These are phyloP conservation scores for Sebastes minor DNA, from an alignment of 2,797 vertebrate species.

Conservation along the genomic window DNA sequence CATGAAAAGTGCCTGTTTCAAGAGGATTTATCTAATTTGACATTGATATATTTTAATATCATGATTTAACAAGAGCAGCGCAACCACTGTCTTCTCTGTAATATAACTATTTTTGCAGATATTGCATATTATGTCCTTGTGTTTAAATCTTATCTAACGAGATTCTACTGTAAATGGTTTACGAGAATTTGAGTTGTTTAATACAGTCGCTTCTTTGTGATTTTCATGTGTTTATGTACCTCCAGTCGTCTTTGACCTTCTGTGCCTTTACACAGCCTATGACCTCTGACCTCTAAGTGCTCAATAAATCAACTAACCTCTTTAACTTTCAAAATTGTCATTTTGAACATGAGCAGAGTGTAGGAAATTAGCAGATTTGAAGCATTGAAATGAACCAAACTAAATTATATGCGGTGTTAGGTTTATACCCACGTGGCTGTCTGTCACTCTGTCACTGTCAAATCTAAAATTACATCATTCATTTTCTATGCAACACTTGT, in stretches of 20 bases:
- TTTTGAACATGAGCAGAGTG: not conserved
- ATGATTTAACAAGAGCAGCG: not conserved
- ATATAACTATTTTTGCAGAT: not conserved
- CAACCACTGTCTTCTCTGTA: not conserved
- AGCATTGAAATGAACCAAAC: not conserved
- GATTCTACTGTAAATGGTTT: not conserved
- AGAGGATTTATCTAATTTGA: not conserved
- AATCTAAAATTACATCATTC: not conserved
- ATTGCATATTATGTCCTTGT: not conserved
- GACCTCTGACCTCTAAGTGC: not conserved
- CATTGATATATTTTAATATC: not conserved
- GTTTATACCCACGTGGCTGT: not conserved
- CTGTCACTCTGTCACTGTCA: conserved; percentile 1
- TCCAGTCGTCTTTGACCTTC: not conserved
- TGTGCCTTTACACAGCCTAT: conserved; percentile 11
- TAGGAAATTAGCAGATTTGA: not conserved
- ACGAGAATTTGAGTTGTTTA: not conserved
- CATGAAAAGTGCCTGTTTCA: not conserved
- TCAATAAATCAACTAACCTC: conserved; percentile 21
- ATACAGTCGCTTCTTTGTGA: not conserved
- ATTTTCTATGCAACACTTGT: not conserved
- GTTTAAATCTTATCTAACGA: not conserved
- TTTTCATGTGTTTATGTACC: conserved; percentile 4
- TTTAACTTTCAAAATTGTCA: not conserved
- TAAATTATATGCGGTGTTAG: not conserved